Conservation (phyloP, 2,113 vertebrate genomes). For the Catagonus wagneri region DNA sequence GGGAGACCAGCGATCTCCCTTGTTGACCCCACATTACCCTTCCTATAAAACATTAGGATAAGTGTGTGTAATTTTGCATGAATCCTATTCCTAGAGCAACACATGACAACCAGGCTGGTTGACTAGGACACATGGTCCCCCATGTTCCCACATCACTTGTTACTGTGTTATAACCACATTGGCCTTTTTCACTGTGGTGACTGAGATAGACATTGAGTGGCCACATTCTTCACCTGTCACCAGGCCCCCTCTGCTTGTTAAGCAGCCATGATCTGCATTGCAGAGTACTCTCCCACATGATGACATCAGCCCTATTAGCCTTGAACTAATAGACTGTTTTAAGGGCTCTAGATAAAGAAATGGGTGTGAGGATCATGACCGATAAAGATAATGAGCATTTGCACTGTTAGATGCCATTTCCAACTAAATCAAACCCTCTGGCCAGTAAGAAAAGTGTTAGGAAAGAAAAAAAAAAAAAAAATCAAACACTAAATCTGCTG, state of each 20-base stretch:
- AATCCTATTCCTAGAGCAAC: not conserved
- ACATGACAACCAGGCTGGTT: not conserved
- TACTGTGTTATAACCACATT: not conserved
- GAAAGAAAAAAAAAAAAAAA: not conserved
- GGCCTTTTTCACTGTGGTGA: not conserved
- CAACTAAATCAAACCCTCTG: slow-evolving; percentile 72
- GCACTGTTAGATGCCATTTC: slow-evolving; percentile 67
- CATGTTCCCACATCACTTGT: not conserved
- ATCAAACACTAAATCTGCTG: slow-evolving; percentile 71
- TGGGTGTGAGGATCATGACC: slow-evolving; percentile 58
- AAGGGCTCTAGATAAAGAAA: slow-evolving; percentile 65
- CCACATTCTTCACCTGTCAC: not conserved
- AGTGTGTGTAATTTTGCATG: not conserved
- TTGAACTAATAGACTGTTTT: slow-evolving; percentile 67
- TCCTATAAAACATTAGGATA: not conserved
- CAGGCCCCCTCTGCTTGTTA: not conserved
- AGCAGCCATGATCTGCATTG: not conserved
- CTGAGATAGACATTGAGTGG: not conserved
- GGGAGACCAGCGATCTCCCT: not conserved
- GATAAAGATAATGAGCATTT: slow-evolving; percentile 80
- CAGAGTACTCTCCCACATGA: not conserved
- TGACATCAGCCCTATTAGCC: slow-evolving; percentile 57
- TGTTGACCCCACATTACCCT: not conserved
- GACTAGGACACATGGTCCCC: not conserved
- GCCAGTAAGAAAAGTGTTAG: not conserved